phyloP scores from a whole-genome alignment of 1,140 invertebrate species.

The Ctenoplectra terminalis region DNA sequence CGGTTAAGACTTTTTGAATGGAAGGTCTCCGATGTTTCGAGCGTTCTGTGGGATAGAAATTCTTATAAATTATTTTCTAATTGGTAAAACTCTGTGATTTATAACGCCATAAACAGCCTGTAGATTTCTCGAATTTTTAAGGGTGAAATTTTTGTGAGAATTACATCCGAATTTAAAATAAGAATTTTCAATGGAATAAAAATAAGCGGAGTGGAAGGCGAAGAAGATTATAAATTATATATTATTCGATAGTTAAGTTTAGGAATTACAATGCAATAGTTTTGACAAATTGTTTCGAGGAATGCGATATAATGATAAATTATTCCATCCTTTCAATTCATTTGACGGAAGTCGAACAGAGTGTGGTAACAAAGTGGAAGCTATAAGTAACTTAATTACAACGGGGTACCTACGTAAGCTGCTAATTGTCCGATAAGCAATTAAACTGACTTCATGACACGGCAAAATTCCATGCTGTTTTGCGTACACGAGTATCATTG shows the following conservation, averaged over 20 bases:
- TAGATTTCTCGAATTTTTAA: neutral
- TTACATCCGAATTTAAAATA: neutral
- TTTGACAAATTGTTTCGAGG: no score
- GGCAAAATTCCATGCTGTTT: neutral
- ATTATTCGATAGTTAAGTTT: no score
- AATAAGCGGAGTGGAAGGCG: no score
- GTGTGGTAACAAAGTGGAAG: no score
- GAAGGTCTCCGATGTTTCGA: neutral
- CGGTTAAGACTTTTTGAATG: neutral
- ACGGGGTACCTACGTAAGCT: neutral
- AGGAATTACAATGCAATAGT: no score
- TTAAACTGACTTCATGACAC: neutral
- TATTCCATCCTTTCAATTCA: neutral
- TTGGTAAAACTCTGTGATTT: neutral
- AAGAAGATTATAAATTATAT: no score
- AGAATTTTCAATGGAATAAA: no score
- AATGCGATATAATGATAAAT: neutral
- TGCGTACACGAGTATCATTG: neutral
- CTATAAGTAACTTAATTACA: neutral
- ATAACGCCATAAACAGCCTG: neutral
- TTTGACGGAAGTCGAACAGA: no score
- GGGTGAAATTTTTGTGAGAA: neutral
- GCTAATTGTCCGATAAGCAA: neutral
- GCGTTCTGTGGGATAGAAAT: neutral
- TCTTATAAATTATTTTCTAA: neutral